Evolutionary conservation across 2,797 vertebrate species (phyloP), one percentile per base, ranked within the genome.

Genomic region (Coregonus ussuriensis): DNA sequence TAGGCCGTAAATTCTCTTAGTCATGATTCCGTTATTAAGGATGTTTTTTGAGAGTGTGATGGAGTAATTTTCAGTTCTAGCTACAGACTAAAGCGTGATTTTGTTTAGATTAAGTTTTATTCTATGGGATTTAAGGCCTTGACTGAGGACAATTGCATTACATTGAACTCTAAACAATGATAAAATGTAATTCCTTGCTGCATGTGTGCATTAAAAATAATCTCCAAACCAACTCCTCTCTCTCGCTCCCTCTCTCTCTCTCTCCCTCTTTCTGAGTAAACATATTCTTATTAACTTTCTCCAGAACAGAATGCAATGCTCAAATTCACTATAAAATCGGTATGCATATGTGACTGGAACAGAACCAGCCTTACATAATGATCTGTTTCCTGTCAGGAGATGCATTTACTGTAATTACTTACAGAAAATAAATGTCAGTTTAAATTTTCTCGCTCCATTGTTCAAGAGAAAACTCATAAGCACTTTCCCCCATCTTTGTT

Each of bases 401-500:
- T 51, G 62, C 53, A 31, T 69, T 11, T 68, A 6, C 4, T 62
- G 18, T 62, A 54, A 69, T 18, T 66, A 59, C 37, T 51, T 71
- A 31, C 69, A 68, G 53, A 76, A 65, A 75, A 71, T 16, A 74
- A 72, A 66, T 76, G 72, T 4, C 63, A 81, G 14, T 54, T 41
- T 65, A 59, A 67, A 51, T 77, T 31, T 29, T 70, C 25, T 84
- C 6, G 6, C 4, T 18, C 54, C 54, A 59, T 59, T 59, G 54
- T 59, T 59, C 18, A 59, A 59, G 54, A 16, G n/a, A 21, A 18
- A 59, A n/a, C 14, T 1, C 18, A 59, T 59, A 59, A 59, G 54
- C 18, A 59, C 16, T 59, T 7, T 5, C 1, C 16, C 18, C 54
- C 18, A 5, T n/a, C n/a, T 47, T 47, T 47, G 41, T 47, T 47